Conservation (phyloP, 2,888 invertebrate species). For the Coecobrya sp. region DNA sequence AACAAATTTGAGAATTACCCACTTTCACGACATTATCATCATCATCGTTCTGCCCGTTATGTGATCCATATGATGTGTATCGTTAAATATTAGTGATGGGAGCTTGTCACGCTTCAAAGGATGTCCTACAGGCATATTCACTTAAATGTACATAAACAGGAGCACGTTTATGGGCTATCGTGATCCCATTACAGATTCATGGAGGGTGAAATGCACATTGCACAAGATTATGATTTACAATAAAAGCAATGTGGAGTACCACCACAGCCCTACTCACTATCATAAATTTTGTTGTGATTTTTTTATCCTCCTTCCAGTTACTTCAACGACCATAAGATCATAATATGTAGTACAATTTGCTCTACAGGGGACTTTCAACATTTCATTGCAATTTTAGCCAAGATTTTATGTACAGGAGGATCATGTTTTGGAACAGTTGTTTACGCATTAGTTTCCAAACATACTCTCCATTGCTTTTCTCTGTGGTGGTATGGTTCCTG, state of each 20-base stretch:
- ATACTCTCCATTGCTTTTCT: neutral
- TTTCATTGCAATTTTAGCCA: too few species aligned
- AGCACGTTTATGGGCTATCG: neutral
- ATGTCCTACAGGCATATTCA: slow-evolving; percentile 19
- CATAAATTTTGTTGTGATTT: slow-evolving; percentile 8
- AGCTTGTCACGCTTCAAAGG: slow-evolving; percentile 25
- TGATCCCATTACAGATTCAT: slow-evolving; percentile 16
- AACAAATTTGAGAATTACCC: slow-evolving; percentile 15
- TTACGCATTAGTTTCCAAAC: neutral
- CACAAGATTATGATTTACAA: neutral
- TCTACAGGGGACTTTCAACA: too few species aligned
- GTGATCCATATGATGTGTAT: slow-evolving; percentile 13
- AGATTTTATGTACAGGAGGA: too few species aligned
- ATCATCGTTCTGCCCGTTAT: neutral
- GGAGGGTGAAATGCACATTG: neutral
- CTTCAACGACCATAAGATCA: neutral
- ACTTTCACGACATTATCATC: neutral
- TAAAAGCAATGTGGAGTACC: neutral
- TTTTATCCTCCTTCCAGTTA: neutral
- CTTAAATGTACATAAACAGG: neutral
- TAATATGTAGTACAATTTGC: neutral
- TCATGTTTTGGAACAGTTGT: neutral
- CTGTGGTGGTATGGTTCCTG: neutral
- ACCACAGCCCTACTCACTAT: neutral
- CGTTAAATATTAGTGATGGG: slow-evolving; percentile 19